Conservation (phyloP, 2,888 invertebrate genomes). For the Lycaena phlaeas region DNA sequence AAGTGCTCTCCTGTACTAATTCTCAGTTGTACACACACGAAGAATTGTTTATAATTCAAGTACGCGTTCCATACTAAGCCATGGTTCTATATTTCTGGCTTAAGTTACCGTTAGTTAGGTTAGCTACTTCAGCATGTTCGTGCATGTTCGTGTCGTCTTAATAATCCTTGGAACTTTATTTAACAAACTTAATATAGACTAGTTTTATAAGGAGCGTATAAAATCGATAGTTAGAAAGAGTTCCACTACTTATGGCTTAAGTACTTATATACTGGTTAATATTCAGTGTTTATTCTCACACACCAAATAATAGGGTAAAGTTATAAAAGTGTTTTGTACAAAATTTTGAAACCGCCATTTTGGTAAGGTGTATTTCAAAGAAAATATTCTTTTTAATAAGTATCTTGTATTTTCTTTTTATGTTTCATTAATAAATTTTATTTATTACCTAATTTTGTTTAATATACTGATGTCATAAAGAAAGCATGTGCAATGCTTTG, state of each 20-base stretch:
- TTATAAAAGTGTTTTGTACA: background rate
- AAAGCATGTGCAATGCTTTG: too few relatives aligned
- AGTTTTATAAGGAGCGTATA: conserved; percentile 30
- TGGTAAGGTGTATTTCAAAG: background rate
- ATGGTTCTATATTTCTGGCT: too few relatives aligned
- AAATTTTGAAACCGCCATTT: background rate
- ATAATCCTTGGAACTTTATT: conserved; percentile 24
- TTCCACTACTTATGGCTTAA: conserved; percentile 19
- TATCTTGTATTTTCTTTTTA: too few relatives aligned
- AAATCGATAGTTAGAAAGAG: conserved; percentile 25
- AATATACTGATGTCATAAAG: too few relatives aligned
- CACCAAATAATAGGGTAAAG: conserved; percentile 7
- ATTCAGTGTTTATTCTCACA: conserved; percentile 4
- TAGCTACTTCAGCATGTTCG: conserved; percentile 7
- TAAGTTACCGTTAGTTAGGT: background rate
- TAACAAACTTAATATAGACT: conserved; percentile 27
- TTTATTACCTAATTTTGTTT: too few relatives aligned
- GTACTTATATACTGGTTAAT: conserved; percentile 6
- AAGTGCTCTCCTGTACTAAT: too few relatives aligned
- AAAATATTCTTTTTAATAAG: background rate
- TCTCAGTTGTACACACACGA: too few relatives aligned
- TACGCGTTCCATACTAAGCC: too few relatives aligned
- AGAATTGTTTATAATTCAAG: too few relatives aligned
- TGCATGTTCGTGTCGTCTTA: conserved; percentile 7
- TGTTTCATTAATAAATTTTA: too few relatives aligned